phyloP scores from a whole-genome alignment of 2,113 vertebrate species.

The Zosterops pallidus region DNA sequence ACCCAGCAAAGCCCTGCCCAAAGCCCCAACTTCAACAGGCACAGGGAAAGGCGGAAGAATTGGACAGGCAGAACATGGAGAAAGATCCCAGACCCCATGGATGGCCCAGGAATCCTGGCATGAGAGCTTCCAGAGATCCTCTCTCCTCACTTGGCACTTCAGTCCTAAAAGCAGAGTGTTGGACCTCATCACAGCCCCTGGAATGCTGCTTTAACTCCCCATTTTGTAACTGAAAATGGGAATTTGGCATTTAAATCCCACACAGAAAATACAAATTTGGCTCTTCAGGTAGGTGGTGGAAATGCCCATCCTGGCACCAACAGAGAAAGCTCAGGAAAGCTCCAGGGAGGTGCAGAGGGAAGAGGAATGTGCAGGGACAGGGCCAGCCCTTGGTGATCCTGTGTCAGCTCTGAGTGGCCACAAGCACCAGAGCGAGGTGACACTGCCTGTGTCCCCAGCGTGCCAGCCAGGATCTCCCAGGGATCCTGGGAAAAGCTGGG shows the following conservation, averaged over 20 bases:
- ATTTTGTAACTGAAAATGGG: neutral
- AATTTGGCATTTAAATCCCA: neutral
- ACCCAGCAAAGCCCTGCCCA: neutral
- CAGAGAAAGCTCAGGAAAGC: neutral
- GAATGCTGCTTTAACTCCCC: neutral
- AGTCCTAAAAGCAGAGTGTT: accelerated
- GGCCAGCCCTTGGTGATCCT: neutral
- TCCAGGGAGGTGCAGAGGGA: neutral
- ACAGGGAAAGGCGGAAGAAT: neutral
- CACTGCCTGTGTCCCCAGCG: neutral
- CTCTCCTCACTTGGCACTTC: neutral
- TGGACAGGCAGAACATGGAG: neutral
- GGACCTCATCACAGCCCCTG: neutral
- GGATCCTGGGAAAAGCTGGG: neutral
- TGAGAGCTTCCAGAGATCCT: neutral
- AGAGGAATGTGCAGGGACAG: neutral
- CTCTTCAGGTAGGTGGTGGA: neutral
- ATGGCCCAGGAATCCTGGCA: neutral
- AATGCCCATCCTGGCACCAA: neutral
- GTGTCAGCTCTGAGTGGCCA: accelerated
- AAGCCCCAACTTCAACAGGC: accelerated
- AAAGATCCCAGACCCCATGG: neutral
- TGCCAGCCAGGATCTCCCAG: neutral
- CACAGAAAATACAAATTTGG: neutral
- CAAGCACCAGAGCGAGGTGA: accelerated